phyloP scores from a whole-genome alignment of 2,113 vertebrate genomes.

The Vicugna pacos region DNA sequence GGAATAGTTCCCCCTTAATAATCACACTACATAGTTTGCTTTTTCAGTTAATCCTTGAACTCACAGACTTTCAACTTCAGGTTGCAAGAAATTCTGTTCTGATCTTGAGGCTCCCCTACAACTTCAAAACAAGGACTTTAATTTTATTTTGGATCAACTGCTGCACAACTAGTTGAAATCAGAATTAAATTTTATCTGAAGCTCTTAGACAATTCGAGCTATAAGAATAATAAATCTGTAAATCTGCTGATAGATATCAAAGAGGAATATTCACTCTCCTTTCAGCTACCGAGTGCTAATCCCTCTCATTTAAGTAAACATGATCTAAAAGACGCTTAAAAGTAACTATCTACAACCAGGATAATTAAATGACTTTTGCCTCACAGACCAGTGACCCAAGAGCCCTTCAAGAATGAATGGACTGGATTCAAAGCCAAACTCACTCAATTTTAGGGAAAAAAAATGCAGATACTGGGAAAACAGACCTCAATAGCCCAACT shows the following conservation, averaged over 20 bases:
- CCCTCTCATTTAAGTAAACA: neutral
- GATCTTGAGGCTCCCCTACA: neutral
- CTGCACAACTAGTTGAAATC: neutral
- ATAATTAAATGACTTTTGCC: neutral
- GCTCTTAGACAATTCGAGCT: neutral
- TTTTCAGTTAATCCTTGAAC: neutral
- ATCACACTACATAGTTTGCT: neutral
- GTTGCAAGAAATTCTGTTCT: neutral
- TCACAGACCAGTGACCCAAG: neutral
- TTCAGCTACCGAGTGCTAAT: neutral
- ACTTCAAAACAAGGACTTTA: neutral
- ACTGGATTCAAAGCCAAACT: neutral
- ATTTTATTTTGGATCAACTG: constrained; percentile 19
- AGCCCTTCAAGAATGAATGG: neutral
- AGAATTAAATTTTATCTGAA: neutral
- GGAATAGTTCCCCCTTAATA: neutral
- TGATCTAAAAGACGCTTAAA: neutral
- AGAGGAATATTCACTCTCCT: neutral
- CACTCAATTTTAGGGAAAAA: neutral
- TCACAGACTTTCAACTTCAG: neutral
- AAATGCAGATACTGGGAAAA: neutral
- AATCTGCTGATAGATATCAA: neutral
- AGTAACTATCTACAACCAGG: neutral
- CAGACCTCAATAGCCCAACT: neutral
- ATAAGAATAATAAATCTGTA: neutral